Conservation (phyloP, 2,888 invertebrate genomes). For the Rhodophaea formosa region DNA sequence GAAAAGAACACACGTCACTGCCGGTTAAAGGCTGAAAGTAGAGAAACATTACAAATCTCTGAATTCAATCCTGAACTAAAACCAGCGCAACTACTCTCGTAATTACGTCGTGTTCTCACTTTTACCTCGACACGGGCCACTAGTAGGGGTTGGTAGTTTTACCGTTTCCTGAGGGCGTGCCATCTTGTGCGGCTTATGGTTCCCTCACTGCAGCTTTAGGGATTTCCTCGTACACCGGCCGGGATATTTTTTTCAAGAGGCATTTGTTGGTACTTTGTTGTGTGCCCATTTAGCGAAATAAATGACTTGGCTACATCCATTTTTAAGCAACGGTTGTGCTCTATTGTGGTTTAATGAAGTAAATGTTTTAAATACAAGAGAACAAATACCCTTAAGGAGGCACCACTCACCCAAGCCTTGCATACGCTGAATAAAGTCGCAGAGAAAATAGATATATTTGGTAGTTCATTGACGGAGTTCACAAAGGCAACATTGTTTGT, state of each 20-base stretch:
- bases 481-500: too few relatives aligned
- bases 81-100: too few relatives aligned
- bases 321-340: slow-evolving; percentile 8
- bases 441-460: too few relatives aligned
- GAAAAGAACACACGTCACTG: background rate
- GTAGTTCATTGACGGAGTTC: too few relatives aligned
- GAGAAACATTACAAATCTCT: slow-evolving; percentile 28
- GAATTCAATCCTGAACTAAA: too few relatives aligned
- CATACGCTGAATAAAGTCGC: too few relatives aligned
- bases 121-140: background rate
- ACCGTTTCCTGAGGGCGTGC: slow-evolving; percentile 39
- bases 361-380: too few relatives aligned
- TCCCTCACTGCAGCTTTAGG: slow-evolving; percentile 43
- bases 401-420: too few relatives aligned
- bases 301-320: slow-evolving; percentile 13
- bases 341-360: slow-evolving; percentile 1
- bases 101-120: background rate
- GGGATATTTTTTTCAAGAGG: slow-evolving; percentile 24
- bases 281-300: slow-evolving; percentile 17
- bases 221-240: slow-evolving; percentile 39
- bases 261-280: slow-evolving; percentile 16
- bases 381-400: too few relatives aligned
- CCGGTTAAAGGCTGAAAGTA: slow-evolving; percentile 21
- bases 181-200: slow-evolving; percentile 41
- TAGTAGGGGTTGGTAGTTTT: slow-evolving; percentile 39